These are phyloP conservation scores for Myotis pilosus DNA, from an alignment of 2,797 vertebrate genomes.

Conservation along the genomic window DNA sequence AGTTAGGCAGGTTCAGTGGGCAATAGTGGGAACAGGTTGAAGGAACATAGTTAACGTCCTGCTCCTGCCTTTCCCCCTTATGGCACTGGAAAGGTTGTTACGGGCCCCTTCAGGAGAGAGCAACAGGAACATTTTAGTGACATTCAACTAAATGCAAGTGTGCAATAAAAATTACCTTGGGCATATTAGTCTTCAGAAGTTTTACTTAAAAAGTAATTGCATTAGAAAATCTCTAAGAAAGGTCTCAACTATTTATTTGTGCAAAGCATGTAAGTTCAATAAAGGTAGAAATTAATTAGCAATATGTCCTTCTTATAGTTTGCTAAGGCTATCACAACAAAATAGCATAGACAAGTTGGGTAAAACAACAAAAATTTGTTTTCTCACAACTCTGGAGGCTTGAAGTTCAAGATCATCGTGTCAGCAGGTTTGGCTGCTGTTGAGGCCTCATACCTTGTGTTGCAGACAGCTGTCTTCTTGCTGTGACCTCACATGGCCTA, in stretches of 20 bases:
- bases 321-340: not conserved
- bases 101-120: not conserved
- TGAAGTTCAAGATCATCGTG: not conserved
- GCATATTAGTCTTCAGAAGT: not conserved
- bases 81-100: not conserved
- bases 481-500: not conserved
- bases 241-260: not conserved
- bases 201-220: not conserved
- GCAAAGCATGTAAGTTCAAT: not conserved
- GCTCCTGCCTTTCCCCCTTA: not conserved
- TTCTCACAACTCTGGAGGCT: not conserved
- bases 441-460: not conserved
- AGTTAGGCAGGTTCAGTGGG: too few species aligned
- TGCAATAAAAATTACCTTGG: not conserved
- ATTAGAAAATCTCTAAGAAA: not conserved
- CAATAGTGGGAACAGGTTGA: not conserved
- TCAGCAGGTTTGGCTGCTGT: not conserved
- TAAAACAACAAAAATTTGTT: not conserved
- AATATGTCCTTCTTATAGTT: not conserved
- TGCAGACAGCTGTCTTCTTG: not conserved
- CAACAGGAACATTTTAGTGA: not conserved
- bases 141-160: not conserved
- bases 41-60: not conserved
- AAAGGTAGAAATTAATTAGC: not conserved
- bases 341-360: not conserved